These are phyloP conservation scores for Xestia xanthographa DNA, from an alignment of 2,888 invertebrate species.

Conservation along the genomic window DNA sequence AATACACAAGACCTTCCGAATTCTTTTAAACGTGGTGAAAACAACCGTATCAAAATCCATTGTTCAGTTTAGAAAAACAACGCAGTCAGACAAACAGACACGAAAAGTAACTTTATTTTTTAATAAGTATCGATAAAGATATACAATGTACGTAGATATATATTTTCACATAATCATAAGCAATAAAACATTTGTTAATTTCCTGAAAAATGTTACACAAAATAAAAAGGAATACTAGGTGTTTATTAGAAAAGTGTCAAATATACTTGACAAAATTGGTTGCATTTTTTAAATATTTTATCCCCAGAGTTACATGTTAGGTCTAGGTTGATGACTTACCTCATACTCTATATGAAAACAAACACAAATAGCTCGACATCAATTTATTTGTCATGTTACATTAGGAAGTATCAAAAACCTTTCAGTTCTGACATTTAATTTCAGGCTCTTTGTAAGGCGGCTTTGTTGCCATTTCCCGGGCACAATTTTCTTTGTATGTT, in stretches of 20 bases:
- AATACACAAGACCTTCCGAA: background rate
- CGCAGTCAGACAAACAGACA: background rate
- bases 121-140: background rate
- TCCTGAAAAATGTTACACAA: too few species aligned
- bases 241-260: too few species aligned
- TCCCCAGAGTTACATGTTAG: background rate
- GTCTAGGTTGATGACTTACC: too few species aligned
- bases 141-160: too few species aligned
- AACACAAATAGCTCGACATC: background rate
- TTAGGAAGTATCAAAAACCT: background rate
- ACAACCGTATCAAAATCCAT: background rate
- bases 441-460: background rate
- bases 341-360: background rate
- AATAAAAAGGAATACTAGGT: too few species aligned
- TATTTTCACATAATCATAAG: background rate
- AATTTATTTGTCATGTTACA: conserved; percentile 14
- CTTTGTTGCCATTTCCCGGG: too few species aligned
- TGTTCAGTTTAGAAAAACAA: background rate
- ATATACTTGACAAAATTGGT: background rate
- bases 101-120: background rate
- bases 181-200: background rate
- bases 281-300: background rate
- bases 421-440: conserved; percentile 18
- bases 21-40: background rate
- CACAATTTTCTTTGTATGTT: background rate